Base-by-base conservation (phyloP, 1,140 invertebrate genomes). In the Caenorhabditis elegans region DNA sequence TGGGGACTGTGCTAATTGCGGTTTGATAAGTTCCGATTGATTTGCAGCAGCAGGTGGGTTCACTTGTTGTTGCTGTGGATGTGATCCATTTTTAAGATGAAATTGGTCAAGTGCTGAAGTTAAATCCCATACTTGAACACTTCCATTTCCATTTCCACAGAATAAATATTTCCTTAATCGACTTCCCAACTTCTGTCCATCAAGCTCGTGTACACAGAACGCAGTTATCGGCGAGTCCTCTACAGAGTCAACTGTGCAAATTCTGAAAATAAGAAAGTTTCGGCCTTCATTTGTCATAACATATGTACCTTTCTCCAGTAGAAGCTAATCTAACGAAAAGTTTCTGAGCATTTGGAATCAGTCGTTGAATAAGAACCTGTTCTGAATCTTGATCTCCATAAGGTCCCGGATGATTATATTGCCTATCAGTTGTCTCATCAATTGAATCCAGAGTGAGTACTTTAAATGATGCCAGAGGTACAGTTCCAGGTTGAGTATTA, bases 351-450 rank as follows among this genome's bases (percentile, higher is more conserved):
- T 98, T 95, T 3, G 96, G 95, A 17, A 98, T 95, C 47, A 98
- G 94, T 92, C 97, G 97, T 90, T 99, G 96, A 36, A 99, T 94
- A 90, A 99, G 98, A 51, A 99, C 94, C 91, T 98, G 96, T 88
- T 97, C 95, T 89, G 97, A 96, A 90, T 98, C 95, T 91, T 97
- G 95, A 90, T 98, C 96, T 13, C 96, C 96, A 91, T 95, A 98
- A 10, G 96, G 97, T 60, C 96, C 96, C 90, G 70, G 76, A 53
- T 84, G 83, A 11, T 53, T 84, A 47, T 81, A 76, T 19, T 94
- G 94, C 90, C 95, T 94, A 91, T 95, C 95, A 80, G 93, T 93
- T 85, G 93, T 92, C 51, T 92, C 92, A 86, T 94, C 94, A 88
- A 93, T 94, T 49, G 93, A 92, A 82, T 97, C 95, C n/a, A 97